Evolutionary conservation across 1,140 invertebrate genomes (phyloP).

Genomic region (Pomacea maculata): DNA sequence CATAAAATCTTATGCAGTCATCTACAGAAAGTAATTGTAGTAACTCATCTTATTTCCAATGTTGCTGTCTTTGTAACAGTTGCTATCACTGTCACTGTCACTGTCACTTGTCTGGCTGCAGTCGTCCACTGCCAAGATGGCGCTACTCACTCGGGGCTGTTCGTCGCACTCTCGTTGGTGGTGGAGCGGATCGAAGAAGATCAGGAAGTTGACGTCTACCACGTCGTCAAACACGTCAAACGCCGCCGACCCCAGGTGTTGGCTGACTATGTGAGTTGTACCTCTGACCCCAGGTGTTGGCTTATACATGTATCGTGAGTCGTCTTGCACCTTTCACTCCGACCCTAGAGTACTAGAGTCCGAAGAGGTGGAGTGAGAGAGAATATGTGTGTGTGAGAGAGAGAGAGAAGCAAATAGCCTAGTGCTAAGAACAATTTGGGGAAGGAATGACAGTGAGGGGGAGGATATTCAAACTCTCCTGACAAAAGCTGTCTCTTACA

Average conservation of each 20-base stretch:
- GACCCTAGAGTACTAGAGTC: background rate
- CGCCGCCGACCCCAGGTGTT: constrained; percentile 53
- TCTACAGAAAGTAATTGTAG: too few species aligned
- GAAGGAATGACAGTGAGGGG: too few species aligned
- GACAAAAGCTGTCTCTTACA: background rate
- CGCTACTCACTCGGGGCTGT: constrained; percentile 60
- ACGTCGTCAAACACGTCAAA: constrained; percentile 61
- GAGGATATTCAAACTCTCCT: background rate
- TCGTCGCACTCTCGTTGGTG: constrained; percentile 46
- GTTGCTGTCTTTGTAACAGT: too few species aligned
- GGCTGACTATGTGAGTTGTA: constrained; percentile 54
- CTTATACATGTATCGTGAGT: background rate
- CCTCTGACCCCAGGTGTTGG: background rate
- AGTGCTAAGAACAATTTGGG: too few species aligned
- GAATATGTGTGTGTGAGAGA: too few species aligned
- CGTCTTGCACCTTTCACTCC: background rate
- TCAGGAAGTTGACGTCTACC: constrained; percentile 59
- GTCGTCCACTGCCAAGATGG: constrained; percentile 62
- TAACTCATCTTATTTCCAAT: too few species aligned
- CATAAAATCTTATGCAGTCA: too few species aligned
- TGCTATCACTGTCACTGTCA: too few species aligned
- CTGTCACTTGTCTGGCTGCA: background rate
- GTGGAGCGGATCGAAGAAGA: constrained; percentile 56
- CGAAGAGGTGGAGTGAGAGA: too few species aligned
- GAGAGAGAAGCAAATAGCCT: too few species aligned